Conservation (phyloP, 2,888 invertebrate species). For the Drosophila meridionalis region DNA sequence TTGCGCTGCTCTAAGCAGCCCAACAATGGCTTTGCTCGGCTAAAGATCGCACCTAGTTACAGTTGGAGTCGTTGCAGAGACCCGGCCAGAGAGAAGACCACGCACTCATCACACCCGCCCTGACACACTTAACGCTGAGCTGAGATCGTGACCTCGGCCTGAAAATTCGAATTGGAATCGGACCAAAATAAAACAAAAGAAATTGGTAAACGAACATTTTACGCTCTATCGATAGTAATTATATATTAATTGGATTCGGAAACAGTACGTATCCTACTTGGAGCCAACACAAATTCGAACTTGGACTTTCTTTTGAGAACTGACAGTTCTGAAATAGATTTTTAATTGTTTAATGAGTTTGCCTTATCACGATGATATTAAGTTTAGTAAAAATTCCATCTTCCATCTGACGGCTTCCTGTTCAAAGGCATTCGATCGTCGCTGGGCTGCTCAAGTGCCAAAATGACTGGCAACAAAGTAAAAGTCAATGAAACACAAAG, state of each 20-base stretch:
- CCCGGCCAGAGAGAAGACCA: slow-evolving; percentile 30
- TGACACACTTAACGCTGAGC: slow-evolving; percentile 64
- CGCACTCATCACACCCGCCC: slow-evolving; percentile 69
- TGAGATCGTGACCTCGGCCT: slow-evolving; percentile 58
- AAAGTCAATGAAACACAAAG: slow-evolving; percentile 40
- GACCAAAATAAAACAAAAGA: slow-evolving; percentile 16
- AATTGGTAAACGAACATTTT: background rate
- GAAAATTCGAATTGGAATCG: slow-evolving; percentile 31
- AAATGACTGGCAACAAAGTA: slow-evolving; percentile 45
- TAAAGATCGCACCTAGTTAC: slow-evolving; percentile 22
- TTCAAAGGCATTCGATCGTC: slow-evolving; percentile 3
- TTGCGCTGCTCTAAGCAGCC: slow-evolving; percentile 26
- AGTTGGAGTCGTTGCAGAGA: slow-evolving; percentile 2
- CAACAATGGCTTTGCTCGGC: slow-evolving; percentile 44
- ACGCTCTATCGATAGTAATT: slow-evolving; percentile 10
- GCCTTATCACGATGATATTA: slow-evolving; percentile 23
- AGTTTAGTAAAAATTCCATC: background rate
- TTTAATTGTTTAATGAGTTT: slow-evolving; percentile 7
- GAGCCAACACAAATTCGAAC: background rate
- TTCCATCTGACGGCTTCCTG: slow-evolving; percentile 19
- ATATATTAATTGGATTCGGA: background rate
- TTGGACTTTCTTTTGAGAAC: background rate
- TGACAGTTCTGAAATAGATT: background rate
- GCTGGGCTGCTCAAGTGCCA: slow-evolving; percentile 26
- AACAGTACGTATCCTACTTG: background rate